Conservation (phyloP, 2,113 vertebrate genomes). For the Arothron firmamentum region DNA sequence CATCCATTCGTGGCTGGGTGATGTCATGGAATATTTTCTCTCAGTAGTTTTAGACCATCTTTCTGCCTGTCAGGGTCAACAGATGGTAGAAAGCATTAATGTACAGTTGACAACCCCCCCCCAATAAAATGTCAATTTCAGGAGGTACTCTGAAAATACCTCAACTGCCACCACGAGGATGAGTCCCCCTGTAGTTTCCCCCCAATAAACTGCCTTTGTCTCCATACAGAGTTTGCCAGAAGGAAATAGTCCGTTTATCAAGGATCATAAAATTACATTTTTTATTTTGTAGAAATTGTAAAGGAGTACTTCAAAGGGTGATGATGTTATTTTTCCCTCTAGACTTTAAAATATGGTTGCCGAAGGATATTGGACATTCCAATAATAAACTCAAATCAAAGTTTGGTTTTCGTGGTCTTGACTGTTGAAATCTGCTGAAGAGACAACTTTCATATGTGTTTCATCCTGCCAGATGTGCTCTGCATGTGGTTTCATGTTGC, state of each 20-base stretch:
- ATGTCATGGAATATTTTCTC: conserved; percentile 85
- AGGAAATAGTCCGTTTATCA: conserved; percentile 56
- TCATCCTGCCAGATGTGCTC: conserved; percentile 64
- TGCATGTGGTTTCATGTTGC: conserved; percentile 77
- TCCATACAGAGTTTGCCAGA: conserved; percentile 45
- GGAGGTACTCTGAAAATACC: conserved; percentile 60
- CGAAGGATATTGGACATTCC: conserved; percentile 3
- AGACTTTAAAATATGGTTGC: background rate
- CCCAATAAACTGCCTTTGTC: conserved; percentile 10
- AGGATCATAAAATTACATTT: conserved; percentile 49
- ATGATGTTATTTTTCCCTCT: conserved; percentile 2
- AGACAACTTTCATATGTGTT: conserved; percentile 36
- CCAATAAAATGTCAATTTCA: conserved; percentile 68
- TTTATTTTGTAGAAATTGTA: conserved; percentile 40
- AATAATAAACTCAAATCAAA: conserved; percentile 7
- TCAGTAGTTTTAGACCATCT: conserved; percentile 74
- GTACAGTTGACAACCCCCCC: conserved; percentile 81
- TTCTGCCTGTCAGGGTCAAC: conserved; percentile 78
- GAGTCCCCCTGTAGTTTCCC: conserved; percentile 31
- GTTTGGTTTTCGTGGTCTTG: conserved; percentile 28
- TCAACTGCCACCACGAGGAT: conserved; percentile 76
- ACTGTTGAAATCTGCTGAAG: conserved; percentile 50
- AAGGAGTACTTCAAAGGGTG: conserved; percentile 46
- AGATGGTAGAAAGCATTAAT: conserved; percentile 74
- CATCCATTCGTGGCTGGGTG: conserved; percentile 73